Percentiles rank a stretch among this genome's conserved stretches.
These are phyloP conservation scores for Hyperoodon ampullatus DNA, from an alignment of 2,113 vertebrate species.

Conservation along the genomic window DNA sequence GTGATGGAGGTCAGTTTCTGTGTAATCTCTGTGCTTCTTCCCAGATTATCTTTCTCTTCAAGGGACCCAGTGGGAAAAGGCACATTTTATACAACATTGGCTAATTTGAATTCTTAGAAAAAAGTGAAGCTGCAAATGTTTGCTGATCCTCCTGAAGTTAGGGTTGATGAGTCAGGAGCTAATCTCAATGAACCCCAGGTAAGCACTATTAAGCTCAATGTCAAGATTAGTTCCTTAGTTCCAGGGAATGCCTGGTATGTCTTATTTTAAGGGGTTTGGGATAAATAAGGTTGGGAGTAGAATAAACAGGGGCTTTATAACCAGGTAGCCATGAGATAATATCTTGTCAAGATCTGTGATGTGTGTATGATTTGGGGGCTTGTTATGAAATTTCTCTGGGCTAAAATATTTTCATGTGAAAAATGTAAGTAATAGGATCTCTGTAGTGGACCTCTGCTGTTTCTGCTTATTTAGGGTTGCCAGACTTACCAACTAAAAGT, in stretches of 20 bases:
- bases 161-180: background rate
- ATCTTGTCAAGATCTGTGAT: background rate
- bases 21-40: background rate
- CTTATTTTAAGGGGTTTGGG: background rate
- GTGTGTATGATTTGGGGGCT: background rate
- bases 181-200: background rate
- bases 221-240: background rate
- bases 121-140: background rate
- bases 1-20: background rate
- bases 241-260: background rate
- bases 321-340: background rate
- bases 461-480: background rate
- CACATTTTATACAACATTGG: background rate
- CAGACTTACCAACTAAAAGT: background rate
- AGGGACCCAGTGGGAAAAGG: background rate
- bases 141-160: background rate
- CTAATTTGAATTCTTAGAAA: background rate
- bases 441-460: background rate
- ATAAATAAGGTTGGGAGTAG: background rate
- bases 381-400: background rate
- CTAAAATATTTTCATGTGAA: background rate
- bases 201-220: background rate
- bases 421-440: background rate
- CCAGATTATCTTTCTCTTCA: background rate
- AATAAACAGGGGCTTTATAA: background rate